Conservation (phyloP, 2,113 vertebrate species). For the Zapus hudsonius region DNA sequence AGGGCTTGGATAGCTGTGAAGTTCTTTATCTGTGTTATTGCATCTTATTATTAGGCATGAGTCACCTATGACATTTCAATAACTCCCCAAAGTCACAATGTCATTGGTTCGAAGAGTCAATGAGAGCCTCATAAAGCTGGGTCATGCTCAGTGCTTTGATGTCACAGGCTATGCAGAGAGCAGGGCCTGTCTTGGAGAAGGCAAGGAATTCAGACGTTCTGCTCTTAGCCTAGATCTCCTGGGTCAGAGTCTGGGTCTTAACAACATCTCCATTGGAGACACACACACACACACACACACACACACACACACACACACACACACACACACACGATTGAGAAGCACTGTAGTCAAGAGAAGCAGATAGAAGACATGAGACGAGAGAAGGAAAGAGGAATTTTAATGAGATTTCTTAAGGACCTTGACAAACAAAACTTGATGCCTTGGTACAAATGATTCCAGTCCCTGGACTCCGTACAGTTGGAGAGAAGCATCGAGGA, state of each 20-base stretch:
- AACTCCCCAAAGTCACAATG: not conserved
- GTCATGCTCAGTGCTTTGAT: not conserved
- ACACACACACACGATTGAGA: not conserved
- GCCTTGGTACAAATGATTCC: not conserved
- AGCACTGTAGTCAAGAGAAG: not conserved
- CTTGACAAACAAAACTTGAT: not conserved
- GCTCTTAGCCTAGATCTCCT: rapidly evolving
- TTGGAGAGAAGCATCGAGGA: not conserved
- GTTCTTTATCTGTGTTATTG: not conserved
- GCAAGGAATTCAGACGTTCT: not conserved
- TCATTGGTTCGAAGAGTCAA: not conserved
- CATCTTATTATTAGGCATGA: not conserved
- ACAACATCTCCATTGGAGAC: not conserved
- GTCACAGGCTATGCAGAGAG: not conserved
- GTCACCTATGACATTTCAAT: not conserved
- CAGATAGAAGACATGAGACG: not conserved
- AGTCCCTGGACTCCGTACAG: not conserved
- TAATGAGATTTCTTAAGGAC: not conserved
- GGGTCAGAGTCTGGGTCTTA: not conserved
- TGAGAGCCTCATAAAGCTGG: rapidly evolving
- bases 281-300: not conserved
- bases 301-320: too few species aligned
- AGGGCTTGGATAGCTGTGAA: not conserved
- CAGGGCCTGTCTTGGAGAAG: rapidly evolving
- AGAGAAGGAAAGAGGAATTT: not conserved